These are phyloP conservation scores for Ranitomeya imitator DNA, from an alignment of 2,113 vertebrate genomes.

Conservation along the genomic window DNA sequence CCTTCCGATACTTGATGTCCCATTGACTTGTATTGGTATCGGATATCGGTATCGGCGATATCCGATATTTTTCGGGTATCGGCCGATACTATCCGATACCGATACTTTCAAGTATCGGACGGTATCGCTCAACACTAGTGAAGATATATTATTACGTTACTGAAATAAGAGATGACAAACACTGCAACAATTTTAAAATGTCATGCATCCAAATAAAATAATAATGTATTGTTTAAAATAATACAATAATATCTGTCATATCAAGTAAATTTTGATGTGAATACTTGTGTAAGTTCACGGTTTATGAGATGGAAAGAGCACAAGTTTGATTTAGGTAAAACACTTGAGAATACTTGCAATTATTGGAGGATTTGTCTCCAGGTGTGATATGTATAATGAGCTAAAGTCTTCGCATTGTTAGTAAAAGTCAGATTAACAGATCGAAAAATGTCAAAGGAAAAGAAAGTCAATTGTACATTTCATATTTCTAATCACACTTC, in stretches of 20 bases:
- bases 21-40: no score
- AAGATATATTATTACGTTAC: no score
- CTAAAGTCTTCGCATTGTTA: conserved; percentile 24
- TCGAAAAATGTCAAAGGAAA: conserved; percentile 14
- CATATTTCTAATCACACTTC: conserved; percentile 25
- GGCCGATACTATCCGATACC: no score
- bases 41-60: no score
- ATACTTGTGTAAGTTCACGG: neutral
- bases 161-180: no score
- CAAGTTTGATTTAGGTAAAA: neutral
- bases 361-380: conserved; percentile 14
- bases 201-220: neutral
- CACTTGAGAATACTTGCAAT: conserved; percentile 36
- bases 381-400: conserved; percentile 42
- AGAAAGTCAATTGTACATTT: conserved; percentile 42
- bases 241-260: neutral
- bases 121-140: no score
- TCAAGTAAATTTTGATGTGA: neutral
- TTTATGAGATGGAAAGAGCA: conserved; percentile 7
- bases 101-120: no score
- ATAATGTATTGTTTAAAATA: neutral
- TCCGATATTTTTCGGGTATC: no score
- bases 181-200: neutral
- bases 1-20: no score
- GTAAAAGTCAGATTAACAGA: conserved; percentile 37